Base-by-base conservation (phyloP, 2,797 vertebrate genomes). In the Darevskia nairensis region DNA sequence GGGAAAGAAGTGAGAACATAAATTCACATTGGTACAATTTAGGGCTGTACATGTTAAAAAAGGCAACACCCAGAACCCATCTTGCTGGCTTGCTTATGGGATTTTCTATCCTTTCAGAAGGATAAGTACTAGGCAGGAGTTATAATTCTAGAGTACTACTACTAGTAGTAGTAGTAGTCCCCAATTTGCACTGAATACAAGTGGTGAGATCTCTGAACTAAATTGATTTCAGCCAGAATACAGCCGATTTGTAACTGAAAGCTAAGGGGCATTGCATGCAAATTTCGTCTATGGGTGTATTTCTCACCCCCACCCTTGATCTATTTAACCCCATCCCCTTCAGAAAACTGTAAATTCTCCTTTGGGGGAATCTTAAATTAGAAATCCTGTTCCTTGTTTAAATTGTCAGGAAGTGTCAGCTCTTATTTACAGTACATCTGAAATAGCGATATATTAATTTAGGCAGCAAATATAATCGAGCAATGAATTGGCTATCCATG, bases 371-470 rank as follows among this genome's bases (percentile, higher is more conserved):
- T 86, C n/a, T 25, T 68, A 35, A 76, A 77, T 77, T 85, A 64
- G 35, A 85, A 44, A 85, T 50, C 66, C 35, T 77, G 74, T 69
- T 86, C 23, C 76, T 86, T 86, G 29, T 86, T 86, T 68, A 69
- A 69, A 69, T 79, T 50, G n/a, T 86, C 41, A 66, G n/a, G 39
- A 61, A 79, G 23, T 55, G 23, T 78, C 64, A 69, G 64, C 41
- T 69, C 41, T 86, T 86, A 44, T 69, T 86, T 86, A 35, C n/a
- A 79, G 41, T 78, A 39, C 29, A 50, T 27, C 21, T 69, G 41
- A 79, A 86, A 46, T 39, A 86, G 59, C 79, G 41, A 68, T 79
- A 69, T 79, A 86, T 86, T 79, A 69, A 86, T 86, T 79, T 50
- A 86, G 76, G 85, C 11, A 68, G n/a, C n/a, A 55, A 69, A 86